A percentile compares a stretch with the other conserved stretches of the same genome.
phyloP scores from a whole-genome alignment of 2,113 vertebrate species.

The Sapayoa aenigma region DNA sequence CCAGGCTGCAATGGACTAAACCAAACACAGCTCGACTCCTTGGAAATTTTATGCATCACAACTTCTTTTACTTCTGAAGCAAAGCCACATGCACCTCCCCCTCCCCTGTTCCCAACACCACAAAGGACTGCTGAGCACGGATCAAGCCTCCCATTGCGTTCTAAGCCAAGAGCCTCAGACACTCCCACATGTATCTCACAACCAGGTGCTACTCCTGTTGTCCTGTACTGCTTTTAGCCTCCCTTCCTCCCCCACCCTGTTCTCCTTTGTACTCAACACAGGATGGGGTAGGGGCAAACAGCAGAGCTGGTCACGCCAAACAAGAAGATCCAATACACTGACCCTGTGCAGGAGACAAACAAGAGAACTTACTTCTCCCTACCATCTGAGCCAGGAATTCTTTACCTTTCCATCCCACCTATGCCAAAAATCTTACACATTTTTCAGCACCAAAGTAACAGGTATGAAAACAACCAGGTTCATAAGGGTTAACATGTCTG shows the following conservation, averaged over 20 bases:
- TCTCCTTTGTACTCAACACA: neutral
- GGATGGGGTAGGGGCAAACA: neutral
- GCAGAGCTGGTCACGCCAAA: neutral
- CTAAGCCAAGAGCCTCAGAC: slow-evolving; percentile 9
- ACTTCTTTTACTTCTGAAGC: slow-evolving; percentile 11
- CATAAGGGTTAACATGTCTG: neutral
- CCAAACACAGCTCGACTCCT: neutral
- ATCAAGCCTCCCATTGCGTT: neutral
- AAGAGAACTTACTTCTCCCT: neutral
- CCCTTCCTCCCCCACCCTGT: neutral
- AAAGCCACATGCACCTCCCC: slow-evolving; percentile 6
- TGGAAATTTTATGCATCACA: neutral
- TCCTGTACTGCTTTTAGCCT: neutral
- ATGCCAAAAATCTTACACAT: neutral
- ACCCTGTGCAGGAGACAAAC: neutral
- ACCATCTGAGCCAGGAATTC: neutral
- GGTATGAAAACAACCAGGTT: neutral
- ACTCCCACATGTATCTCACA: neutral
- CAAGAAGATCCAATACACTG: neutral
- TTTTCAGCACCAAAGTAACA: neutral
- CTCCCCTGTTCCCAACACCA: neutral
- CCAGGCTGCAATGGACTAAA: slow-evolving; percentile 2
- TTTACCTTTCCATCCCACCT: neutral
- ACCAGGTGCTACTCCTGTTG: neutral
- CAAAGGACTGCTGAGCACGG: neutral